Conservation (phyloP, 2,113 vertebrate species). For the Stercorarius parasiticus region DNA sequence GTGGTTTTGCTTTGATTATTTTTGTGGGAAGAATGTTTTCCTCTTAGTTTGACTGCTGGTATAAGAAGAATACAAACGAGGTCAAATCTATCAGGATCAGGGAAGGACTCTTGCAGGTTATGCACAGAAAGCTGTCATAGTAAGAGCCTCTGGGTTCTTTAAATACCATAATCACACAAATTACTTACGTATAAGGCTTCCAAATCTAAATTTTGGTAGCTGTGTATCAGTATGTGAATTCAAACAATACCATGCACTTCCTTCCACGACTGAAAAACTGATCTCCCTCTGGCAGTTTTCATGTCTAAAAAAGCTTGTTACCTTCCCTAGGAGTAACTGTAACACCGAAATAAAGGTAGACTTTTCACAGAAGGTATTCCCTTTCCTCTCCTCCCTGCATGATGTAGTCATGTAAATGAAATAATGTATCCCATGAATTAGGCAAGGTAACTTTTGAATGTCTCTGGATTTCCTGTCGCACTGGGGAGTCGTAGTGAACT, state of each 20-base stretch:
- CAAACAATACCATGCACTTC: background rate
- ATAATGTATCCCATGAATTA: background rate
- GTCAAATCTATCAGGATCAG: background rate
- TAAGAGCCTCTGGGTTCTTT: background rate
- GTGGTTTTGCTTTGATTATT: background rate
- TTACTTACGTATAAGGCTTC: background rate
- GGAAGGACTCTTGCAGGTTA: background rate
- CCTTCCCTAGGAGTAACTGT: background rate
- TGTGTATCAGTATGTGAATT: background rate
- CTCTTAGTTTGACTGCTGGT: background rate
- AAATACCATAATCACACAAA: background rate
- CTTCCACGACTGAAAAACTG: background rate
- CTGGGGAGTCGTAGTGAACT: background rate
- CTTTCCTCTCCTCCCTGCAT: fast-evolving
- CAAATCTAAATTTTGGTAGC: background rate
- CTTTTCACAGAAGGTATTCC: background rate
- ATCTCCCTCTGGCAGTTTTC: background rate
- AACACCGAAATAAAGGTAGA: background rate
- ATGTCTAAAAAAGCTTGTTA: background rate
- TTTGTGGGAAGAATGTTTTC: background rate
- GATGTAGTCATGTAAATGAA: fast-evolving
- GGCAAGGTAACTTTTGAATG: background rate
- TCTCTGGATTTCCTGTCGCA: background rate
- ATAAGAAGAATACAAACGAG: background rate
- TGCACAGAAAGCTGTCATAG: background rate